Base-by-base conservation (phyloP, 2,113 vertebrate genomes). In the Gobius niger region DNA sequence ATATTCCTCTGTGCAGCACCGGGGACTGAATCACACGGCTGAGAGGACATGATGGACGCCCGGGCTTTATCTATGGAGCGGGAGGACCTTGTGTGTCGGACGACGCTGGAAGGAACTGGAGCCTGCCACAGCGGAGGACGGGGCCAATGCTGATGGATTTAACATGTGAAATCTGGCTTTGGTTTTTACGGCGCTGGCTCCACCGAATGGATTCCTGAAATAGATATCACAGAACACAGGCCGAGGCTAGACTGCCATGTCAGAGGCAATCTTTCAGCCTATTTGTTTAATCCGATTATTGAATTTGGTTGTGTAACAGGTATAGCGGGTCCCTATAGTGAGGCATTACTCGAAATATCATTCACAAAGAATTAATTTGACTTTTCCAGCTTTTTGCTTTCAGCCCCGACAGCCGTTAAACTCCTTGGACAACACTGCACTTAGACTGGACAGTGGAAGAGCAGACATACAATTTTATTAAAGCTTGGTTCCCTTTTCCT, bases 111-210 rank as follows among this genome's bases (percentile, higher is more conserved):
- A 65, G 60, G 15, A 59, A 65, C 68, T 78, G 18, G 13, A 47
- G 59, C 44, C 50, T 61, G 18, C 24, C 59, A 60, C 18, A 24
- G 68, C 6, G 47, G 50, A 18, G 47, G 62, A 44, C 73, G 69
- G 14, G 15, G 42, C 16, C 10, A 62, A 46, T 44, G 68, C 82
- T 91, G 86, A 92, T 91, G 79, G 81, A 72, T 91, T 92, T 86
- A 89, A 87, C 90, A 92, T 89, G 76, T 88, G 81, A 81, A 49
- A 62, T 83, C 76, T 74, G 76, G 84, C 85, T 87, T 82, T 81
- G 57, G 62, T n/a, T 82, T 77, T 82, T 80, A 72, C 71, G 72
- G 85, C 63, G 82, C 71, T 77, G 81, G 80, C 77, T 76, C 62
- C 75, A 52, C 64, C 59, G 5, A 67, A 65, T 60, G 80, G 76